Evolutionary conservation across 2,888 invertebrate genomes (phyloP).

Genomic region (Platycheirus rosarum): DNA sequence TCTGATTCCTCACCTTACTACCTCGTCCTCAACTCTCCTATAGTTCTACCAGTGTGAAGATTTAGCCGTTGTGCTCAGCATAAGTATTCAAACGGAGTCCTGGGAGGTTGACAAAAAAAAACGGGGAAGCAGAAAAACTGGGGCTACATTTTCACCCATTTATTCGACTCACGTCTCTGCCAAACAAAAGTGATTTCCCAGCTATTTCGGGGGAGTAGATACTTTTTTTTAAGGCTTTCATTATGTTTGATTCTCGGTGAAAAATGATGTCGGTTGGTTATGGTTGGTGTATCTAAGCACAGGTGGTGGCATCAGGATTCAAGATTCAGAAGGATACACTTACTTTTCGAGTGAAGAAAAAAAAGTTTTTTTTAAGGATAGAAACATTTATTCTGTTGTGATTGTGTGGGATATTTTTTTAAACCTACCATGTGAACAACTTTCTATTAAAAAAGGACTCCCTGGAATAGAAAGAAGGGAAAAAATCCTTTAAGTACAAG

Average conservation of each 20-base stretch:
- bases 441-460: no score
- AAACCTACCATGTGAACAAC: no score
- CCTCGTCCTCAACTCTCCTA: background rate
- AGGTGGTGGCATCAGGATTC: conserved; percentile 34
- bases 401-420: no score
- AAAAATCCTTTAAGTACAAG: no score
- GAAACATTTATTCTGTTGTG: no score
- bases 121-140: background rate
- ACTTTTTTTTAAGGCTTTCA: conserved; percentile 46
- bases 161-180: conserved; percentile 62
- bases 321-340: conserved; percentile 3
- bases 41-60: background rate
- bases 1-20: conserved; percentile 29
- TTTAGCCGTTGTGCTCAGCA: background rate
- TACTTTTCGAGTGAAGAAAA: conserved; percentile 4
- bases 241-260: conserved; percentile 37
- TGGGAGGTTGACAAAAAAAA: conserved; percentile 37
- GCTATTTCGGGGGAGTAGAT: conserved; percentile 44
- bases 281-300: conserved; percentile 25
- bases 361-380: background rate
- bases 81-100: conserved; percentile 27
- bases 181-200: conserved; percentile 62
- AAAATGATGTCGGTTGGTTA: conserved; percentile 8
- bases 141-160: conserved; percentile 32
- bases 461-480: no score